Conservation (phyloP, 1,140 invertebrate species). For the Brachionus sp. region DNA sequence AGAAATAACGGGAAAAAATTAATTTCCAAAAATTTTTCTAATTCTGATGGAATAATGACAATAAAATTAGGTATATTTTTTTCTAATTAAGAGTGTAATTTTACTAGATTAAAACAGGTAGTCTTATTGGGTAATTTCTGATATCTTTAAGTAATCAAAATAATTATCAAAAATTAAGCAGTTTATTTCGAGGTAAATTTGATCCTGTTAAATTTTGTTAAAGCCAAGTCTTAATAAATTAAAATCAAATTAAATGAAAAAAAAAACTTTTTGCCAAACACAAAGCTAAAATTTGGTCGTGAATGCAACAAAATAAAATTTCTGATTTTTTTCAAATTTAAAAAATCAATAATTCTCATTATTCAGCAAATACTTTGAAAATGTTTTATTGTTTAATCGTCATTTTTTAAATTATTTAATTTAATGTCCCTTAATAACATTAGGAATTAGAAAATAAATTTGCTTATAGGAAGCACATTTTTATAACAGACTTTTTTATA, state of each 20-base stretch:
- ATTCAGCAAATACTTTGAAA: neutral
- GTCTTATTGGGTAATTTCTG: neutral
- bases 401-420: neutral
- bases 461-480: neutral
- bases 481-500: neutral
- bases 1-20: neutral
- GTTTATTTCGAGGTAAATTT: neutral
- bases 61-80: neutral
- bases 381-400: neutral
- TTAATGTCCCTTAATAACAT: neutral
- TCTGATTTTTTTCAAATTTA: neutral
- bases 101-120: neutral
- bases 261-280: neutral
- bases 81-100: neutral
- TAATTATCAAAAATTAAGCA: neutral
- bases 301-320: neutral
- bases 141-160: neutral
- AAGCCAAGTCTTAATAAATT: neutral
- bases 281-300: neutral
- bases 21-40: too few relatives aligned
- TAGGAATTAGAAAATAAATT: neutral
- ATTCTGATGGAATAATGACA: too few relatives aligned
- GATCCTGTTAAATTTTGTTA: neutral
- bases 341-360: neutral
- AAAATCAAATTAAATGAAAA: neutral